These are phyloP conservation scores for Melikaiella ostensackeni DNA, from an alignment of 2,888 invertebrate genomes.

Conservation along the genomic window DNA sequence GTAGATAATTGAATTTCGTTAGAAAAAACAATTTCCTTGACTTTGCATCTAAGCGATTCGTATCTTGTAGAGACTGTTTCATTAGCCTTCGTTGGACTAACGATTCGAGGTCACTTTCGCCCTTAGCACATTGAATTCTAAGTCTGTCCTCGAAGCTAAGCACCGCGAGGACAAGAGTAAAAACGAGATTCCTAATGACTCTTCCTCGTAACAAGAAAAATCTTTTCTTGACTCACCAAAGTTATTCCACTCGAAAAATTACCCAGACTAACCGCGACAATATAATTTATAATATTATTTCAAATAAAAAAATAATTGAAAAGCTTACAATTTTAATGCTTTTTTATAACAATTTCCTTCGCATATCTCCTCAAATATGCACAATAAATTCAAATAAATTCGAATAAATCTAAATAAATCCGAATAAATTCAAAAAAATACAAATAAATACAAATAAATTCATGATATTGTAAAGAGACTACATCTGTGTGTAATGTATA, in stretches of 20 bases:
- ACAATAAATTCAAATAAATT: no score
- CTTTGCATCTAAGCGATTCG: conserved; percentile 2
- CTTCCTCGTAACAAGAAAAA: conserved; percentile 4
- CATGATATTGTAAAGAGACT: no score
- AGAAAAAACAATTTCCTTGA: conserved; percentile 5
- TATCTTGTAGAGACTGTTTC: conserved; percentile 29
- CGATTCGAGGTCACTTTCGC: conserved; percentile 45
- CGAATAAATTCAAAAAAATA: no score
- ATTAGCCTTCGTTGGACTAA: conserved; percentile 43
- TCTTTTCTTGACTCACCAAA: conserved; percentile 4
- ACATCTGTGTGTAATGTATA: no score
- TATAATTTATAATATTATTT: no score
- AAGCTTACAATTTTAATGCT: no score
- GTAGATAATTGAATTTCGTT: conserved; percentile 5
- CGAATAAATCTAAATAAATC: no score
- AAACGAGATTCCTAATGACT: conserved; percentile 11
- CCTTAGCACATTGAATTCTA: conserved; percentile 44
- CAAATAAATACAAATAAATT: no score
- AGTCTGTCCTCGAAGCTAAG: conserved; percentile 40
- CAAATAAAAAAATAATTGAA: no score
- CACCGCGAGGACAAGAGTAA: not conserved
- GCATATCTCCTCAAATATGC: no score
- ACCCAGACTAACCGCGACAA: no score
- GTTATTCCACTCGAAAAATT: not conserved
- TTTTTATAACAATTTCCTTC: no score